Base-by-base conservation (phyloP, 2,113 vertebrate genomes). In the Myrmecophaga tridactyla region DNA sequence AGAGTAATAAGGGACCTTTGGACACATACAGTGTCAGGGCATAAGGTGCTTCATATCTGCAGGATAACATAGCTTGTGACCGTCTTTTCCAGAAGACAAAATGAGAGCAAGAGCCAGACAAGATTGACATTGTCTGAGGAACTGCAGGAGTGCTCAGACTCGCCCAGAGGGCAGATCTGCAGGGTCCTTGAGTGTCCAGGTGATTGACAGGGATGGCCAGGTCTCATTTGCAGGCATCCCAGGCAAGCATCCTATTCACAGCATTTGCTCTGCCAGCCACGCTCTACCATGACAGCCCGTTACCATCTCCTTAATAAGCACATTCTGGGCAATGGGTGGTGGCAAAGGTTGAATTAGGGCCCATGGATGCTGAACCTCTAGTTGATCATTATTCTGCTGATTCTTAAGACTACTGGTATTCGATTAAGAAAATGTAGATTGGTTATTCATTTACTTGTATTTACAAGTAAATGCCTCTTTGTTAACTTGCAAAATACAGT, bases 371-470 rank as follows among this genome's bases (percentile, higher is more conserved):
- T 36, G 77, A 83, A 73, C 78, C 89, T 92, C 29, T 7, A 48
- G n/a, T 36, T 94, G 58, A 89, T 94, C 70, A 21, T 48, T 88
- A 41, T 63, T 83, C 75, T 77, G 3, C 82, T 20, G 80, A 86
- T 85, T 70, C 72, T 84, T 7, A 21, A 36, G 78, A 39, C 75
- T 67, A 31, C 51, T 89, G 81, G 53, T n/a, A 21, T 23, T 34
- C 51, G 65, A 93, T 90, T 86, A 95, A 93, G 90, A 92, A 96
- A 89, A 85, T 72, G 72, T 86, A 92, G 93, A 90, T 58, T 81
- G 67, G 56, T 70, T 90, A 78, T 92, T 93, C 85, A 90, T 84
- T 93, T 92, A 83, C 72, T 82, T 73, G n/a, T 92, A 86, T 96
- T 94, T 96, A 96, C 65, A 84, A n/a, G 60, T 51, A 90, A 86